phyloP scores from a whole-genome alignment of 23 tunicate species.

The Botrylloides violaceus region DNA sequence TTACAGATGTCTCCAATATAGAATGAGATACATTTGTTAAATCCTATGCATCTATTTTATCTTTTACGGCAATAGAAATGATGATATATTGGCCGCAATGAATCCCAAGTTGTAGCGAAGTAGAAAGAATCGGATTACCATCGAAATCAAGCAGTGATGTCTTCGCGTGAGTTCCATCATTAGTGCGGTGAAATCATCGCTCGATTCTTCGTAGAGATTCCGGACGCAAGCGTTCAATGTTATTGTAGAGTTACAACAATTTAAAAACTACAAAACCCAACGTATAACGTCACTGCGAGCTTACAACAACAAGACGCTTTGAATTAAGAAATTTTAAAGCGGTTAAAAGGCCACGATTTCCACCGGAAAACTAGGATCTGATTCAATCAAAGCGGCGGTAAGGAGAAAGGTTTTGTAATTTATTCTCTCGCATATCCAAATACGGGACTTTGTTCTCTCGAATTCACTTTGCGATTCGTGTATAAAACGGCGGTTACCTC shows the following conservation, averaged over 20 bases:
- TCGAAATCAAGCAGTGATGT: not conserved
- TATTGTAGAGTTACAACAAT: not conserved
- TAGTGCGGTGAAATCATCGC: not conserved
- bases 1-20: too few species aligned
- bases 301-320: not conserved
- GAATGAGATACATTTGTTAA: too few species aligned
- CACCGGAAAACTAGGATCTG: not conserved
- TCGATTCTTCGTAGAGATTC: not conserved
- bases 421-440: too few species aligned
- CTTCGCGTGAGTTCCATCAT: not conserved
- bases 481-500: not conserved
- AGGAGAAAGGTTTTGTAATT: not conserved
- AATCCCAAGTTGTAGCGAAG: not conserved
- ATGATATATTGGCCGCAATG: too few species aligned
- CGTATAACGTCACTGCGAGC: not conserved
- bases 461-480: not conserved
- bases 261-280: not conserved
- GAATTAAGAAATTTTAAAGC: not conserved
- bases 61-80: not conserved
- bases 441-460: not conserved
- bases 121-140: not conserved
- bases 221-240: too few species aligned
- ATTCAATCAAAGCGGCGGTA: not conserved
- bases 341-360: not conserved
- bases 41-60: too few species aligned